Base-by-base conservation (phyloP, 2,888 invertebrate genomes). In the Cataglyphis rosenhaueri region DNA sequence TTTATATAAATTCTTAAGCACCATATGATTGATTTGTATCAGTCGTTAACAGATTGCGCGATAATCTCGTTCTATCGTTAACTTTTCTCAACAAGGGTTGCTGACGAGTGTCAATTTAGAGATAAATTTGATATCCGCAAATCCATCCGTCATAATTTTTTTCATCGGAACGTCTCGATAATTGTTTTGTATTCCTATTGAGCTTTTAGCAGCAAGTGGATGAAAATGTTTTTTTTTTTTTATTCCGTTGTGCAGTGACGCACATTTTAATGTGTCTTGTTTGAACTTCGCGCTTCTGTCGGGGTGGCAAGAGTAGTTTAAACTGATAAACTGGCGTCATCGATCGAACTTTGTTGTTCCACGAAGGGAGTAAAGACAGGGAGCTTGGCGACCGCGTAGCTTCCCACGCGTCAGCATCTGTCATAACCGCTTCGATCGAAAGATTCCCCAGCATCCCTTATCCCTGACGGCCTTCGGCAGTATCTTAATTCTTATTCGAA, bases 301-400 rank as follows among this genome's bases (percentile, higher is more conserved):
- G 38, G 25, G 29, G 4, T 21, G 44, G 18, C 32, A 44, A 35
- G 41, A 21, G 57, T 59, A 57, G 15, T 79, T 79, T 12, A 57
- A 70, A 78, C 57, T 44, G 57, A 78, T 57, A 59, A 78, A 71
- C 71, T n/a, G 41, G 32, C 70, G 65, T 61, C 71, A 79, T 79
- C 59, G 78, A 79, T 79, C 71, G 55, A 55, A 66, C 21, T 52
- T 48, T 55, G 57, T 70, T 70, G 44, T 78, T 79, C 52, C 32
- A 21, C 59, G 41, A n/a, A 41, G 44, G 44, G 38, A 21, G 78
- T 44, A n/a, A 18, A 70, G 35, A 70, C 15, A 21, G 0, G 38
- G n/a, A n/a, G 21, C 25, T 25, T 6, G 32, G 25, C 64, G 35
- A 1, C 25, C 59, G 71, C 59, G 78, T 71, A 59, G 44, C 70